Conservation (phyloP, 2,888 invertebrate genomes). For the Parascotia fuliginaria region DNA sequence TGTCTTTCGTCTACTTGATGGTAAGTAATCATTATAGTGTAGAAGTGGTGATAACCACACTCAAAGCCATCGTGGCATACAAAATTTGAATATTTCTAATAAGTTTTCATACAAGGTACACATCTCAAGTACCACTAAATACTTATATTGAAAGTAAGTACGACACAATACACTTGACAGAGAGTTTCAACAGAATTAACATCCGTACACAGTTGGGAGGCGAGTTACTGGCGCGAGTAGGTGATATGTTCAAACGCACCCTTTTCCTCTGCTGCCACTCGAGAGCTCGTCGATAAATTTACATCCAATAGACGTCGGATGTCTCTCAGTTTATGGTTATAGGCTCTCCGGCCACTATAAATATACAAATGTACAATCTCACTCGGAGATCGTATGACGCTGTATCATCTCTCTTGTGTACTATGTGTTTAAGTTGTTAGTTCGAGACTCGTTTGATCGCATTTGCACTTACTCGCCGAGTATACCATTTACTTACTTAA, state of each 20-base stretch:
- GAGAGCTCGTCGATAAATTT: conserved; percentile 38
- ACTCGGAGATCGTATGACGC: not conserved
- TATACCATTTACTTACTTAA: no score
- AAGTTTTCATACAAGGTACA: no score
- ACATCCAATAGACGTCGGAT: conserved; percentile 38
- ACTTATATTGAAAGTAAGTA: no score
- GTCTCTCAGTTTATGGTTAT: conserved; percentile 41
- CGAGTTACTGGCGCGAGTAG: conserved; percentile 28
- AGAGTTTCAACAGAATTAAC: conserved; percentile 7
- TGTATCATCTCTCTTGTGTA: not conserved
- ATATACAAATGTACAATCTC: conserved; percentile 1
- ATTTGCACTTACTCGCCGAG: no score
- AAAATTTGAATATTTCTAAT: no score
- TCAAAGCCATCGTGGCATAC: no score
- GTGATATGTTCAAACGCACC: conserved; percentile 19
- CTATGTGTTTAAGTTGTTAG: not conserved
- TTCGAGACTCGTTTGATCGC: not conserved
- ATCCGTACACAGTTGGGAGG: conserved; percentile 13
- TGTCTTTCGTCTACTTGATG: no score
- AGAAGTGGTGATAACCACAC: no score
- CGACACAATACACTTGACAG: no score
- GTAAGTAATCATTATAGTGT: no score
- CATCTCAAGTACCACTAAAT: no score
- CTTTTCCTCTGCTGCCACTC: conserved; percentile 27
- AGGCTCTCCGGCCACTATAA: conserved; percentile 5